Base-by-base conservation (phyloP, 2,888 invertebrate genomes). In the Acleris emargana region DNA sequence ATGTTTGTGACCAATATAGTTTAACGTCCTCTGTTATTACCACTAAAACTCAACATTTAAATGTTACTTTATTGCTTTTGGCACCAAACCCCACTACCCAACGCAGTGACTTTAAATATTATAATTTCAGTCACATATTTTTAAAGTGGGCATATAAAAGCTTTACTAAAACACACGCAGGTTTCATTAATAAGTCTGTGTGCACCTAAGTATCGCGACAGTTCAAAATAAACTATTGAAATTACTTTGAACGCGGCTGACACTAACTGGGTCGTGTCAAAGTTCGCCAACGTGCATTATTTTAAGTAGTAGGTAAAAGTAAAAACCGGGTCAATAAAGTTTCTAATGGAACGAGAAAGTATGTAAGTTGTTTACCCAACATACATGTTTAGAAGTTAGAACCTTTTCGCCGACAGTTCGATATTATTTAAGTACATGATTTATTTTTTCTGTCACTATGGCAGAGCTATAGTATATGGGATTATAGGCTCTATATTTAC, bases 71-170 rank as follows among this genome's bases (percentile, higher is more conserved):
- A 52, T 25, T 52, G 54, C 42, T 16, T 16, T 55, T 55, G 55
- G 22, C 43, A 25, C 25, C 13, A 13, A 5, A 22, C 53, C 84
- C 84, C 84, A 83, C 77, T 77, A 69, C 73, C 79, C 86, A 87
- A 87, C 86, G 86, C 85, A 80, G 84, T 84, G 86, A 58, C 74
- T 71, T 71, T 76, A 75, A 74, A 75, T 22, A 75, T 32, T 22
- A 76, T 81, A 73, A 73, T 78, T 73, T 74, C 62, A 68, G 72
- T 77, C 81, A 82, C 73, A 71, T 70, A 71, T 72, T 49, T 42
- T 18, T 6, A 68, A 52, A 68, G 73, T 74, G 73, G 73, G 73
- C 63, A 75, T 57, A 71, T 52, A n/a, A 38, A 60, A 43, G 72
- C 74, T 74, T 64, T 71, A 71, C 71, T 73, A 76, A 76, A 75